Evolutionary conservation across 2,888 invertebrate species (phyloP), one percentile per base, ranked within the genome.

Genomic region (Pteria penguin): DNA sequence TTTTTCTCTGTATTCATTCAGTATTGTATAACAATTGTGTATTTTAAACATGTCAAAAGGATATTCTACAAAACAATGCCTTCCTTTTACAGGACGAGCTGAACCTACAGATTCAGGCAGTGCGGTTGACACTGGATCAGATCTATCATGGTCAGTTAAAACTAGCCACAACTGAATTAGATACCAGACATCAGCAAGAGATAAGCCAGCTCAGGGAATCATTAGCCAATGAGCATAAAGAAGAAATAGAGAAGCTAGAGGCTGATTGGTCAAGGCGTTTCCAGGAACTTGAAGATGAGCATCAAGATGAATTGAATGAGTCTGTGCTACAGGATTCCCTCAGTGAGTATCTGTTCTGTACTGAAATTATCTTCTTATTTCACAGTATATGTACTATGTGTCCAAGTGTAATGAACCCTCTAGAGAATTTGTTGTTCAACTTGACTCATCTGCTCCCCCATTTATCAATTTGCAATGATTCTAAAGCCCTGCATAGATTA

Each of bases 41-140:
- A n/a, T n/a, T n/a, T n/a, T n/a, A n/a, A n/a, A n/a, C n/a, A n/a
- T n/a, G n/a, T n/a, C n/a, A n/a, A n/a, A n/a, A n/a, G n/a, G n/a
- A n/a, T n/a, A n/a, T n/a, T n/a, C n/a, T n/a, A n/a, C n/a, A n/a
- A n/a, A n/a, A n/a, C n/a, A n/a, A n/a, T n/a, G n/a, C n/a, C n/a
- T n/a, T n/a, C n/a, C 29, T 29, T 29, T 36, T 70, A 14, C 72
- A 89, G 89, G 84, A 85, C 69, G 88, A 89, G 31, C 66, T 87
- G 22, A 84, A 86, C 31, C 81, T 84, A 31, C 87, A 89, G 77
- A 80, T 89, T 52, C 82, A 86, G 60, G 87, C 87, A 4, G 85
- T 88, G 83, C 75, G 84, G 60, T 67, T 84, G 45, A 86, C 88
- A 5, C 75, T 89, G 70, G 88, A 89, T 69, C 87, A 88, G 77